Base-by-base conservation (phyloP, 2,113 vertebrate genomes). In the Baryphthengus martii region DNA sequence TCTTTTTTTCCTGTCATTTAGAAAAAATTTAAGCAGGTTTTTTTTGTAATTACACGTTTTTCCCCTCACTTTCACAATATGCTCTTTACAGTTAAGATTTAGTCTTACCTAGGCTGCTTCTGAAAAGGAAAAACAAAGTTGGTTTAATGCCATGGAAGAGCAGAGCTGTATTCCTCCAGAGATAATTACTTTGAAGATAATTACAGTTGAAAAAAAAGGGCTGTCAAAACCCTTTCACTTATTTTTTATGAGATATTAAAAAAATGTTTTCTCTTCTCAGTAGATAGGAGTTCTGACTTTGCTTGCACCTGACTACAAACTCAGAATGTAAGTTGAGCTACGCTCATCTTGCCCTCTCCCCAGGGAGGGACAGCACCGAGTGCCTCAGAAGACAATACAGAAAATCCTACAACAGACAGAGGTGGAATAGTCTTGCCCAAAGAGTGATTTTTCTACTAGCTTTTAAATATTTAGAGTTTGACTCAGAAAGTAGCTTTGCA, bases 181-280 rank as follows among this genome's bases (percentile, higher is more conserved):
- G 79, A 84, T 95, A 96, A 96, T 96, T 89, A 90, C 87, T 92
- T 90, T 45, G n/a, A 78, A 93, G 80, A 89, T 93, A 91, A 96
- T 93, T 92, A 78, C 70, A 74, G 78, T 12, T 81, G 68, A 70
- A 92, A 88, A 65, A 88, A 70, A 89, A 62, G 13, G 63, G 14
- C 65, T 55, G 42, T 77, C 45, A 89, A 91, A 96, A 67, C 21
- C 10, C 35, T 66, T 72, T 68, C 18, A 45, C n/a, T 91, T 92
- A 35, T 58, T 89, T 94, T 91, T 65, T 19, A 26, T 33, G 24
- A 19, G 3, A 10, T 70, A 65, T 76, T 5, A 2, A 5, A 44
- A 66, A 55, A 55, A 18, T 49, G 42, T 56, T 56, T 31, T 62
- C 17, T 76, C 23, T 91, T 75, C 33, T 25, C 42, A 79, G 55